Conservation (phyloP, 2,797 vertebrate species). For the Telmatherina bonti region DNA sequence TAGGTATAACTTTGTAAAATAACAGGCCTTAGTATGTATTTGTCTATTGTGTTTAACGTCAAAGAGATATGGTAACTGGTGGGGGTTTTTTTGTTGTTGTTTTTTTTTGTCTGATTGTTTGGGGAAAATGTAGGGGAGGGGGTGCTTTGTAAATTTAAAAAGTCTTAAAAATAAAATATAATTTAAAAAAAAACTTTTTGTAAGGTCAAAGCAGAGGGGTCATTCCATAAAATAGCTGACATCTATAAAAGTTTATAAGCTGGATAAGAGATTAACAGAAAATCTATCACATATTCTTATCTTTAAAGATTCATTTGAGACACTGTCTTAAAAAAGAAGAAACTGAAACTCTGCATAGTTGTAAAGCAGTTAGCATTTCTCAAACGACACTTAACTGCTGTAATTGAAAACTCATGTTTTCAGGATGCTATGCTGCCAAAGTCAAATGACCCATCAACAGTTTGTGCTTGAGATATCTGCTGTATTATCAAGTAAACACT, state of each 20-base stretch:
- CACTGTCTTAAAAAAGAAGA: background rate
- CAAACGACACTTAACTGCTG: constrained; percentile 36
- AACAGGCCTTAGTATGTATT: too few species aligned
- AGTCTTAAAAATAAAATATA: too few species aligned
- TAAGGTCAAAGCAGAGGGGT: background rate
- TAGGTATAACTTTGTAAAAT: too few species aligned
- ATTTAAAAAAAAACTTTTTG: too few species aligned
- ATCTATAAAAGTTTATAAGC: background rate
- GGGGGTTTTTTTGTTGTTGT: too few species aligned
- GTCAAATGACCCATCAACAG: constrained; percentile 68
- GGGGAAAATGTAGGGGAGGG: too few species aligned
- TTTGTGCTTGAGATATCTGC: constrained; percentile 61
- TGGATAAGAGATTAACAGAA: background rate
- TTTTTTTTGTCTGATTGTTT: too few species aligned
- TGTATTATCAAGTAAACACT: constrained; percentile 73
- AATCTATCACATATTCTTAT: background rate
- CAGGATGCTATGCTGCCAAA: constrained; percentile 51
- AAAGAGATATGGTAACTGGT: too few species aligned
- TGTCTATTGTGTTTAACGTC: too few species aligned
- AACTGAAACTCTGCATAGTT: background rate
- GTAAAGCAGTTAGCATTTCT: constrained; percentile 42
- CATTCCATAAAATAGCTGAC: background rate
- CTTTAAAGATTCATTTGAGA: background rate
- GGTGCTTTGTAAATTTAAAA: too few species aligned
- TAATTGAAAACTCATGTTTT: constrained; percentile 55